phyloP scores from a whole-genome alignment of 2,113 vertebrate genomes.

The Chionodraco myersi region DNA sequence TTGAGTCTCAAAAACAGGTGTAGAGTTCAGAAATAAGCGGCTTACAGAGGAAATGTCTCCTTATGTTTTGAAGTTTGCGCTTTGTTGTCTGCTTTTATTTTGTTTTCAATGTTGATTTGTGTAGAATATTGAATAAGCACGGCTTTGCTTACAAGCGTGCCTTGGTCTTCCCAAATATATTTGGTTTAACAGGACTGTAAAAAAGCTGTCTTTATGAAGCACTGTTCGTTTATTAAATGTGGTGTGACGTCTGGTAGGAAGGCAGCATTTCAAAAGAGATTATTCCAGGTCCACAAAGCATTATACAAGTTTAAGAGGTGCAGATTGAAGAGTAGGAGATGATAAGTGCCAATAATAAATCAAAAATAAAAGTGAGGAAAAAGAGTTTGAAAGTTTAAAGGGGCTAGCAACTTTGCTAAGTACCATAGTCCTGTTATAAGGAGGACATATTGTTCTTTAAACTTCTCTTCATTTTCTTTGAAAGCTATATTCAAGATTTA shows the following conservation, averaged over 20 bases:
- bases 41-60: neutral
- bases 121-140: neutral
- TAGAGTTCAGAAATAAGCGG: neutral
- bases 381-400: constrained; percentile 5
- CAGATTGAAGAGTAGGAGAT: neutral
- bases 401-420: neutral
- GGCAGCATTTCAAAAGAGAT: neutral
- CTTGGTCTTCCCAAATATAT: neutral
- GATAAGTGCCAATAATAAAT: neutral
- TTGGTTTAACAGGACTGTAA: neutral
- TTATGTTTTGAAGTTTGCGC: neutral
- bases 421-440: too few relatives aligned
- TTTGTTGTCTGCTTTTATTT: neutral
- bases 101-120: neutral
- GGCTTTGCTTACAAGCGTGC: neutral
- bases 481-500: too few relatives aligned
- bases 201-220: too few relatives aligned
- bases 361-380: neutral
- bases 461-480: too few relatives aligned
- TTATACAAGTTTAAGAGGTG: neutral
- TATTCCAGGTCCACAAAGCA: neutral
- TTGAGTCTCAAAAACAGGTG: constrained; percentile 38
- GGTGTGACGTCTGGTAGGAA: neutral
- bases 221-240: neutral
- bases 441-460: too few relatives aligned